phyloP scores from a whole-genome alignment of 2,797 vertebrate genomes.

The Onychomys leucogaster region DNA sequence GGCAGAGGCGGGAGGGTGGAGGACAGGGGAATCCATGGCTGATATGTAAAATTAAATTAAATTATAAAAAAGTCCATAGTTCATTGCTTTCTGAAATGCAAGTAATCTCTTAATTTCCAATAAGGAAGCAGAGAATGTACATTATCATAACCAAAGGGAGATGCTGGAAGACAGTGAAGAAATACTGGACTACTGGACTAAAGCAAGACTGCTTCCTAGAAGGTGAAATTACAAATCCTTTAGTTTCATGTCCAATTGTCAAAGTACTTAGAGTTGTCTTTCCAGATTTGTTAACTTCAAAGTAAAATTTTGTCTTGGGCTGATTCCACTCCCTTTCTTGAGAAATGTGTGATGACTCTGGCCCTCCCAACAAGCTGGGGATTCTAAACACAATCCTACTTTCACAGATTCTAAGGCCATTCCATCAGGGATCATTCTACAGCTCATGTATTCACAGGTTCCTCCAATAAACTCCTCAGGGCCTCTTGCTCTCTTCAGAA shows the following conservation, averaged over 20 bases:
- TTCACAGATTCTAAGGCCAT: background rate
- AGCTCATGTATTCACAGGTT: background rate
- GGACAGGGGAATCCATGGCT: no score
- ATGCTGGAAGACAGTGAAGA: background rate
- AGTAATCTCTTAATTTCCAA: background rate
- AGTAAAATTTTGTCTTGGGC: background rate
- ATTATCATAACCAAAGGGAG: background rate
- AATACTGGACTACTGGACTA: no score
- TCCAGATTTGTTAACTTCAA: background rate
- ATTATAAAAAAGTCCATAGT: no score
- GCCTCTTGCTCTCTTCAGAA: background rate
- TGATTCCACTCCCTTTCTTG: no score
- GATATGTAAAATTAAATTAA: no score
- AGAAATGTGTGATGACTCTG: background rate
- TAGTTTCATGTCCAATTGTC: background rate
- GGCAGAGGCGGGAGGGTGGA: no score
- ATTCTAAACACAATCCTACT: background rate
- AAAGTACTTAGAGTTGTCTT: background rate
- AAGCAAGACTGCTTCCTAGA: background rate
- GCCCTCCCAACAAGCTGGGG: no score
- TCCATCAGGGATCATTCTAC: background rate
- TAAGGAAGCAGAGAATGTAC: no score
- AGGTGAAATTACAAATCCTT: no score
- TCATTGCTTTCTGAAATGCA: background rate
- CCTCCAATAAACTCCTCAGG: background rate